Evolutionary conservation across 2,113 vertebrate species (phyloP).

Genomic region (Sturnus vulgaris): DNA sequence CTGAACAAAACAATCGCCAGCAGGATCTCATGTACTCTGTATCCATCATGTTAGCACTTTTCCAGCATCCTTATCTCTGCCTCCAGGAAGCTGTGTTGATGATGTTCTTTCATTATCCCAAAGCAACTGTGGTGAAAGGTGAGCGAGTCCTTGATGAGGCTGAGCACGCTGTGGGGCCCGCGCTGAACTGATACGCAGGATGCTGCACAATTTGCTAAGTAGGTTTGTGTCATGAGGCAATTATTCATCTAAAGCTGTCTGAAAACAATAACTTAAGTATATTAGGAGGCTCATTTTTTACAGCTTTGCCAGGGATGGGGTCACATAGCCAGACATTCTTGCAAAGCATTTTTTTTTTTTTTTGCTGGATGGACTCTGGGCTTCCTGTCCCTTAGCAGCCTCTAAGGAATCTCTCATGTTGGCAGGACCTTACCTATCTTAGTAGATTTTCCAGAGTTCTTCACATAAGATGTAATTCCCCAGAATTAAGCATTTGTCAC

Average conservation of each 20-base stretch:
- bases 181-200: not conserved
- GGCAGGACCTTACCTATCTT: not conserved
- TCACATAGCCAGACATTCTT: not conserved
- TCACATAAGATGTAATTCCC: not conserved
- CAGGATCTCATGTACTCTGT: constrained; percentile 15
- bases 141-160: constrained; percentile 57
- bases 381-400: not conserved
- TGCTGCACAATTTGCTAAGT: not conserved
- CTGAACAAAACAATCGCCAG: constrained; percentile 20
- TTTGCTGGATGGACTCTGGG: not conserved
- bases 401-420: not conserved
- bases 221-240: not conserved
- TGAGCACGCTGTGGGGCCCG: not conserved
- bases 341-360: not conserved
- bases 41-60: constrained; percentile 56
- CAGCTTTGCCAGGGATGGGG: not conserved
- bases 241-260: not conserved
- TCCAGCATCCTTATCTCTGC: constrained; percentile 50
- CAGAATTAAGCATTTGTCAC: not conserved
- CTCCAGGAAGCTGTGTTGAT: constrained; percentile 44
- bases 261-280: not conserved
- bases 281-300: not conserved
- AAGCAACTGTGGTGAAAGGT: constrained; percentile 41
- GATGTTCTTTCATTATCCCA: constrained; percentile 54
- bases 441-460: not conserved